Conservation (phyloP, 1,140 invertebrate species). For the Trichoplusia ni region DNA sequence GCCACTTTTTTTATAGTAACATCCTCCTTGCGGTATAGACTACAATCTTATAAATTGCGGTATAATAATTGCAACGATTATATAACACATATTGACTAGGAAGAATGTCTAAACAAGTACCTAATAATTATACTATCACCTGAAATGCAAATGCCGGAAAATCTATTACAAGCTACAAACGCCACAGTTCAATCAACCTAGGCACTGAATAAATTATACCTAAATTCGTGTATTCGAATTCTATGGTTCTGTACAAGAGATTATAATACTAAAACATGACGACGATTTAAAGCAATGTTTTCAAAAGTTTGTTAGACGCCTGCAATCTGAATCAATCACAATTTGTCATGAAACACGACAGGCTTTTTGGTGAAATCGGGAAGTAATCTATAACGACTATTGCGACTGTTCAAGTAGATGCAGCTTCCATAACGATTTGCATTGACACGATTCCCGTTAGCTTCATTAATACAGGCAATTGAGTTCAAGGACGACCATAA, state of each 20-base stretch:
- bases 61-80: constrained; percentile 28
- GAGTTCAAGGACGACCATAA: constrained; percentile 77
- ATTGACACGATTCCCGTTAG: constrained; percentile 76
- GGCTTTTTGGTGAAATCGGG: too few species aligned
- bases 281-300: too few species aligned
- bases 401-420: too few species aligned
- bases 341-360: too few species aligned
- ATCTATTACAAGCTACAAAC: constrained; percentile 27
- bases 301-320: too few species aligned
- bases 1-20: constrained; percentile 72
- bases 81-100: constrained; percentile 35
- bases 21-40: constrained; percentile 52
- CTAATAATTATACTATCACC: constrained; percentile 41
- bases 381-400: too few species aligned
- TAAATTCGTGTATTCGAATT: too few species aligned
- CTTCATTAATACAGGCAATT: constrained; percentile 76
- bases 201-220: too few species aligned
- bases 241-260: too few species aligned
- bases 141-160: constrained; percentile 40
- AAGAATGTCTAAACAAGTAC: constrained; percentile 31
- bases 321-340: too few species aligned
- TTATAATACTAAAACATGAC: too few species aligned
- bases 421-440: constrained; percentile 57
- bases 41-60: constrained; percentile 22
- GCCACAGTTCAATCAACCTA: constrained; percentile 30